Evolutionary conservation across 1,140 invertebrate species (phyloP), one percentile per base, ranked within the genome.

Genomic region (Drosophila hydei): DNA sequence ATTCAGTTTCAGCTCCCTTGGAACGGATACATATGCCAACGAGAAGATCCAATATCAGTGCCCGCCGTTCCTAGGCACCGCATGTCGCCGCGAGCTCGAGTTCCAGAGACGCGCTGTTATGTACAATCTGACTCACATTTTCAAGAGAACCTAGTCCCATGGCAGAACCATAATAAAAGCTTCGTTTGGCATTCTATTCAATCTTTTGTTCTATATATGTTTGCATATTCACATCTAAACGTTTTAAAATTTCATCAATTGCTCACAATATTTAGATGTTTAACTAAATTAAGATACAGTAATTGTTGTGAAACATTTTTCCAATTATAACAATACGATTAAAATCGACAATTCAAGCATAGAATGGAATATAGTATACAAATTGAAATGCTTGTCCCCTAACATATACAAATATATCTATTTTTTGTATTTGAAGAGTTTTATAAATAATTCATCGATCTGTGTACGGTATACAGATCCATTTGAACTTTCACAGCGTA

Each of bases 21-120:
- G 92, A 30, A 40, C 90, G 4, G 92, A 93, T 54, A 94, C 94
- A 0, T 91, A 91, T 23, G 94, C 94, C 72, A 89, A 90, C 30
- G 95, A 96, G 91, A 92, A 90, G 6, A 92, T 95, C 16, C 77
- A 92, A 19, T 95, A 94, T 77, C 93, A 95, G 79, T 95, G 95
- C 72, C 94, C 95, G 1, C 90, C 93, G 8, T 61, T 93, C 0
- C 89, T 95, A 38, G 93, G 93, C 8, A 56, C 21, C 1, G 91
- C 94, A 55, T 96, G 95, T 63, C 79, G 91, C 16, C 92, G 92
- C 27, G 94, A 95, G 91, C 92, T 95, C 11, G 92, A 93, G 52
- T 94, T 92, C 77, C 94, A 95, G 87, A 91, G 94, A 43, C 87
- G 92, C 69, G 93, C 93, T 43, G 95, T 95, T 14, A 93, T 94